phyloP scores from a whole-genome alignment of 37 sponge, comb jelly and placozoan genomes.

The Lycopodina hypogea region DNA sequence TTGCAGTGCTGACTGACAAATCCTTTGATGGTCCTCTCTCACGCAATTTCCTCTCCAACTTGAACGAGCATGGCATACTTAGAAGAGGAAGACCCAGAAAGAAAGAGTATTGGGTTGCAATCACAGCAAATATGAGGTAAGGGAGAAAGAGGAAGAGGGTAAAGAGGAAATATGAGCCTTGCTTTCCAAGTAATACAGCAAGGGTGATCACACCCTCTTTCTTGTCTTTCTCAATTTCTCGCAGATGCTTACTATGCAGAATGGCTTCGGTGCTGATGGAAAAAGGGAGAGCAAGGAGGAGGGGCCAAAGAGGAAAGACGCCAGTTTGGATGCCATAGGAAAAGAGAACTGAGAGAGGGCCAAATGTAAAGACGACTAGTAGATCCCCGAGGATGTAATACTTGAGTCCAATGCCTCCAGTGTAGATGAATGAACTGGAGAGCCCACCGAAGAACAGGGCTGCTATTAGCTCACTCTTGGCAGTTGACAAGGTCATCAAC shows the following conservation, averaged over 20 bases:
- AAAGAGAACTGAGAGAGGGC: conserved; percentile 81
- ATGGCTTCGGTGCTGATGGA: conserved; percentile 82
- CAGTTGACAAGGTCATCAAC: conserved; percentile 51
- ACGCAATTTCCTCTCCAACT: conserved; percentile 64
- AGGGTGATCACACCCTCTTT: conserved; percentile 56
- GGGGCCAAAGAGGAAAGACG: conserved; percentile 35
- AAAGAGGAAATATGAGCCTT: conserved; percentile 76
- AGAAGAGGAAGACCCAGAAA: conserved; percentile 55
- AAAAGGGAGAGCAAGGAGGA: conserved; percentile 71
- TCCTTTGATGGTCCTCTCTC: conserved; percentile 28
- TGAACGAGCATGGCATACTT: conserved; percentile 60
- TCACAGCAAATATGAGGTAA: conserved; percentile 61
- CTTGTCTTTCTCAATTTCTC: conserved; percentile 58
- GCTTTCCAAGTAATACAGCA: conserved; percentile 63
- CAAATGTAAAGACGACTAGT: conserved; percentile 73
- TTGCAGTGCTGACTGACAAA: conserved; percentile 36
- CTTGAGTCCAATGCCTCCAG: conserved; percentile 84
- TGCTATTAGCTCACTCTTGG: conserved; percentile 58
- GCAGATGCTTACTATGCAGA: conserved; percentile 73
- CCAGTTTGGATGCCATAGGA: conserved; percentile 69
- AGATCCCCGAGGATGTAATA: conserved; percentile 83
- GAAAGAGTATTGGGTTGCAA: conserved; percentile 59
- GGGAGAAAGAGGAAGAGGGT: conserved; percentile 72
- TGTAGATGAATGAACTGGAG: conserved; percentile 84
- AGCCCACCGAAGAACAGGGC: conserved; percentile 85